Evolutionary conservation across 2,113 vertebrate genomes (phyloP), one percentile per base, ranked within the genome.

Genomic region (Aldabrachelys gigantea): DNA sequence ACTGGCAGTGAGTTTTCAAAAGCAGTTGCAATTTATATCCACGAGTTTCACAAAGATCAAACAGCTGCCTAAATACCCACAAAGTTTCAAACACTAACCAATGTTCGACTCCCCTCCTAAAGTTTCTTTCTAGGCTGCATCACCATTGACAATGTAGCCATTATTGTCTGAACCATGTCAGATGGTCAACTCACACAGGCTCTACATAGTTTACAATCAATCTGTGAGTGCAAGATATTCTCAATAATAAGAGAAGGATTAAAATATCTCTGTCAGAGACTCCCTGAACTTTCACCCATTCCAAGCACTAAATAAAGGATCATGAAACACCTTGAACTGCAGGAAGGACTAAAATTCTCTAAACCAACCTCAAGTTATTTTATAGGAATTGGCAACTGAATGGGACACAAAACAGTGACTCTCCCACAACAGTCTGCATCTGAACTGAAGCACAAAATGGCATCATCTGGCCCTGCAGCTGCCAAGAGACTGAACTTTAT

Each of bases 21-120:
- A 65, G 56, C 31, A 88, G 19, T 44, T 41, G 2, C 4, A 4
- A 41, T 27, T 75, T 57, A 79, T 1, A 0, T 19, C 76, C 79
- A 52, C 83, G 47, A 50, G 2, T 27, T 80, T 84, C 65, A 49
- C 92, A 87, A 82, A 93, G 57, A 79, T 89, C 89, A 62, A 56
- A 65, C 84, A 59, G 56, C 85, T 82, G 88, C 87, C 96, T 72
- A 1, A 17, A 80, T 80, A 35, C 13, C 82, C 85, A 72, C 22
- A 65, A 2, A 87, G 82, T 92, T 91, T 83, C 96, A 94, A 92
- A 91, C 92, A 86, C 72, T 95, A 82, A 92, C 91, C 89, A n/a
- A 29, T 89, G 81, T n/a, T 56, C 95, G 91, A 88, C 82, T 89
- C 13, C 83, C 8, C 27, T 92, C 95, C 84, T 41, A 49, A 75